phyloP scores from a whole-genome alignment of 2,113 vertebrate species.

The Phocoena sinus region DNA sequence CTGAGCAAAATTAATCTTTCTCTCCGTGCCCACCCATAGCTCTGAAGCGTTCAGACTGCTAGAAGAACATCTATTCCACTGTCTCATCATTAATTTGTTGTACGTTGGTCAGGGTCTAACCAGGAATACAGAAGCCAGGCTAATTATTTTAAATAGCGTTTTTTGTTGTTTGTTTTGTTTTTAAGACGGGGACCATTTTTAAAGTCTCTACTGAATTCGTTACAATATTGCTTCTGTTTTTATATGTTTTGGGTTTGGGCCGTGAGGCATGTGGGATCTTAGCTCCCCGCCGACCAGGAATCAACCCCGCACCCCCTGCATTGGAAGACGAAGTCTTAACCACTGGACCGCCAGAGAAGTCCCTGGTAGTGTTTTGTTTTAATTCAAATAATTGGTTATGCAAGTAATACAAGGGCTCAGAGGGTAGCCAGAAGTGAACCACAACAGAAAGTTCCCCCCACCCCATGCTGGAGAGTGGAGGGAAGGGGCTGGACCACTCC shows the following conservation, averaged over 20 bases:
- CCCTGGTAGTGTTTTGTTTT: not conserved
- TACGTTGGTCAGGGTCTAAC: not conserved
- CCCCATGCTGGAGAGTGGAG: too few relatives aligned
- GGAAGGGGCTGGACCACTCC: too few relatives aligned
- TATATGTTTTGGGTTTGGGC: too few relatives aligned
- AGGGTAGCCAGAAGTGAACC: not conserved
- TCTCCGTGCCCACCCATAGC: not conserved
- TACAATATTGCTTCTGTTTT: too few relatives aligned
- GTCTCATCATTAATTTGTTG: not conserved
- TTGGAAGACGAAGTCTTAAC: too few relatives aligned
- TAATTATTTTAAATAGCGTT: not conserved
- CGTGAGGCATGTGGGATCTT: too few relatives aligned
- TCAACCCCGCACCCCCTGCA: too few relatives aligned
- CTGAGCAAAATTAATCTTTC: not conserved
- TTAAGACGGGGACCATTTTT: too few relatives aligned
- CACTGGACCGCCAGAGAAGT: too few relatives aligned
- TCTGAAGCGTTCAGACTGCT: not conserved
- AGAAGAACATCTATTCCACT: not conserved
- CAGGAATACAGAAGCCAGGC: not conserved
- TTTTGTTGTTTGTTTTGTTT: not conserved
- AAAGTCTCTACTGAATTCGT: too few relatives aligned
- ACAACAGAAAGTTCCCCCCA: not conserved
- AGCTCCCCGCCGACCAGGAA: too few relatives aligned
- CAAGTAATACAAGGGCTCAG: not conserved
- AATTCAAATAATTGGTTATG: not conserved